Evolutionary conservation across 2,797 vertebrate species (phyloP), one percentile per base, ranked within the genome.

Genomic region (Benthosema pterotum): DNA sequence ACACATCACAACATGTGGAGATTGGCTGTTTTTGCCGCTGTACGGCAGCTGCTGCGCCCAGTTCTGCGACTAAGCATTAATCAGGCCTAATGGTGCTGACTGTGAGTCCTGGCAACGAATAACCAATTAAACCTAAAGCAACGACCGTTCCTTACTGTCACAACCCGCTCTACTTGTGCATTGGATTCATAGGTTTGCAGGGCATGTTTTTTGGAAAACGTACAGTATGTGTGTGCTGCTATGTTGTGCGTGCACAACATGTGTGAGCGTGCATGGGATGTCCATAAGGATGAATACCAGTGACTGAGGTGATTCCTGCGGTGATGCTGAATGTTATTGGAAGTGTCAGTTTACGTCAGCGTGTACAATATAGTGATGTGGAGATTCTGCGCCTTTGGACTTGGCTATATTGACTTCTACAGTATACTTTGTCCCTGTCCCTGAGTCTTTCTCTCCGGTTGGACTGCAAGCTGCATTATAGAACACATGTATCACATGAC

Each of bases 351-450:
- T 72, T 76, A 65, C 69, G 67, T 78, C 48, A 12, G 48, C 5
- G 1, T 5, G 25, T 16, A 4, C 50, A 18, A 19, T 66, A 0
- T 66, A 0, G 5, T 62, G 65, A 75, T 57, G 52, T 51, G 56
- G 16, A 67, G 57, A 54, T 60, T 59, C 74, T 46, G 58, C 18
- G 61, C 62, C 56, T 60, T 1, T 47, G 63, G 62, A 71, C 16
- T 14, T 22, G 11, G 47, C 57, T 17, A 19, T 14, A 22, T 54
- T 68, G 73, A 78, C n/a, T n/a, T n/a, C n/a, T n/a, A n/a, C n/a
- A n/a, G n/a, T n/a, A n/a, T n/a, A 71, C 72, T 77, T 70, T 82
- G 55, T 80, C 73, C 77, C 79, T 69, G 58, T 16, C n/a, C 53
- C 12, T 42, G 9, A 16, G 47, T n/a, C 47, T 17, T 60, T n/a